These are phyloP conservation scores for Agraylea sexmaculata DNA, from an alignment of 1,140 invertebrate genomes.

Conservation along the genomic window DNA sequence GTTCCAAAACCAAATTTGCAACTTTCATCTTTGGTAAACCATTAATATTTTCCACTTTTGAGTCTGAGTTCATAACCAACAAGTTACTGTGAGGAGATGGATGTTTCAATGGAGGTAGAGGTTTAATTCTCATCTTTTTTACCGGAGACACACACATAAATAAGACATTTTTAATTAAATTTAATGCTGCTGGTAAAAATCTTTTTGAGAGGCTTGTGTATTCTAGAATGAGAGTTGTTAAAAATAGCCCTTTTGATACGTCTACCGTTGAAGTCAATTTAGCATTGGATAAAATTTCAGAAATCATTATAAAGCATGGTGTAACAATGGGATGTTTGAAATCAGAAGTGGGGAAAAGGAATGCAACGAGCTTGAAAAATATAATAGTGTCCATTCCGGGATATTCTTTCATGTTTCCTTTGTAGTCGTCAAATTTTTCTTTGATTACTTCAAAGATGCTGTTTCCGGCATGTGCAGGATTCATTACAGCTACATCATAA, in stretches of 20 bases:
- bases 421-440: slow-evolving; percentile 59
- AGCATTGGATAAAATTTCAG: slow-evolving; percentile 58
- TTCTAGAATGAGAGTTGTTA: slow-evolving; percentile 63
- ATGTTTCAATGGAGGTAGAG: slow-evolving; percentile 52
- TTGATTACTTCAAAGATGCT: slow-evolving; percentile 56
- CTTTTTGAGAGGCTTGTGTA: slow-evolving; percentile 71
- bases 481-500: slow-evolving; percentile 60
- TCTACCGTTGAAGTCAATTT: slow-evolving; percentile 50
- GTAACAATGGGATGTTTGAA: slow-evolving; percentile 77
- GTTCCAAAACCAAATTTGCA: slow-evolving; percentile 39
- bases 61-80: slow-evolving; percentile 42
- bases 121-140: slow-evolving; percentile 41
- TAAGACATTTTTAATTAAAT: slow-evolving; percentile 60
- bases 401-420: slow-evolving; percentile 47
- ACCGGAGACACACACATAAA: slow-evolving; percentile 48
- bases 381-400: slow-evolving; percentile 63
- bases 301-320: slow-evolving; percentile 71
- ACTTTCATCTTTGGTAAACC: slow-evolving; percentile 31
- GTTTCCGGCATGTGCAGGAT: slow-evolving; percentile 51
- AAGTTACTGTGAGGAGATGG: slow-evolving; percentile 39
- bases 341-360: slow-evolving; percentile 80
- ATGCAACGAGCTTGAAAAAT: slow-evolving; percentile 64
- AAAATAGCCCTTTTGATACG: slow-evolving; percentile 66
- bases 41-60: slow-evolving; percentile 28
- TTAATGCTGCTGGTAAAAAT: slow-evolving; percentile 63